Percentiles rank a stretch among this genome's conserved stretches.
These are phyloP conservation scores for Dendrolimus houi DNA, from an alignment of 2,888 invertebrate species.

Conservation along the genomic window DNA sequence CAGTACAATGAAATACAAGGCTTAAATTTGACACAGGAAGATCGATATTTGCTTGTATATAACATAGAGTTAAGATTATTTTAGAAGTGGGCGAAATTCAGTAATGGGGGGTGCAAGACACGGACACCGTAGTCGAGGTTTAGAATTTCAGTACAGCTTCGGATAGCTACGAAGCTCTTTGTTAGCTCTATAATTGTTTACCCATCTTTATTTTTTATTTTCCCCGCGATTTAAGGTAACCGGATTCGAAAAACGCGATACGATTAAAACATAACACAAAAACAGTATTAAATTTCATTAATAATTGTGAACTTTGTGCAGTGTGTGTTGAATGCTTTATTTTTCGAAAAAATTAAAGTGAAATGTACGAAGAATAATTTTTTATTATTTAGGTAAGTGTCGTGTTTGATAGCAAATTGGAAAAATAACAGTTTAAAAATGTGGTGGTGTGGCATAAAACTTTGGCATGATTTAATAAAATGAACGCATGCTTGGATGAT, in stretches of 20 bases:
- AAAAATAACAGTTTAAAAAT: slow-evolving; percentile 48
- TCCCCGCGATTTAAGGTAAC: slow-evolving; percentile 23
- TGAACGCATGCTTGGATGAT: slow-evolving; percentile 56
- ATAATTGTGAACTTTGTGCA: slow-evolving; percentile 29
- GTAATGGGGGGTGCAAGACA: slow-evolving; percentile 75
- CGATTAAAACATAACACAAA: slow-evolving; percentile 16
- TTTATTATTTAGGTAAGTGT: slow-evolving; percentile 59
- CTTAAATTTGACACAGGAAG: neutral
- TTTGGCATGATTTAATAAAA: slow-evolving; percentile 52
- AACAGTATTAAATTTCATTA: slow-evolving; percentile 36
- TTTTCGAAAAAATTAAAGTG: slow-evolving; percentile 16
- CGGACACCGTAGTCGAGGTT: slow-evolving; percentile 73
- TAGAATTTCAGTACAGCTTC: slow-evolving; percentile 76
- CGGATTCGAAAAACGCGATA: slow-evolving; percentile 29
- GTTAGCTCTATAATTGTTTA: slow-evolving; percentile 70
- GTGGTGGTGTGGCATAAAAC: slow-evolving; percentile 63
- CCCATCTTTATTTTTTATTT: slow-evolving; percentile 52
- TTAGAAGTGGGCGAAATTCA: slow-evolving; percentile 49
- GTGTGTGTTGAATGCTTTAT: slow-evolving; percentile 18
- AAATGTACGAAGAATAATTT: slow-evolving; percentile 27
- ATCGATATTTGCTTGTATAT: neutral
- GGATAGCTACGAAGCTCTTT: slow-evolving; percentile 73
- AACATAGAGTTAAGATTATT: slow-evolving; percentile 14
- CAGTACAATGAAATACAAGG: neutral
- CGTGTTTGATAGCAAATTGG: slow-evolving; percentile 45